Evolutionary conservation across 2,797 vertebrate species (phyloP).

Genomic region (Sebastes baramenuke): DNA sequence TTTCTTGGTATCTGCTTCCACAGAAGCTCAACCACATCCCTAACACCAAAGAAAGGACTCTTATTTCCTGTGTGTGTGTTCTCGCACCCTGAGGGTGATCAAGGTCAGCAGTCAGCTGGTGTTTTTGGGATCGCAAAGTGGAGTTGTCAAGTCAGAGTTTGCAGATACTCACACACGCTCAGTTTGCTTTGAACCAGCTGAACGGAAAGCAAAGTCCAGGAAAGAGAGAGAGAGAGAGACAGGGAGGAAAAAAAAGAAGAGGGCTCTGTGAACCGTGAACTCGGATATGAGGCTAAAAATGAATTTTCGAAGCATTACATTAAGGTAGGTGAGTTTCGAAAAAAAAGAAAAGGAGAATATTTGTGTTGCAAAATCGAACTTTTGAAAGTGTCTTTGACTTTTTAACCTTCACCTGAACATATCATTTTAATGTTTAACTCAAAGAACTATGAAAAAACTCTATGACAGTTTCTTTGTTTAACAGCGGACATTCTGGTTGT

Average conservation of each 20-base stretch:
- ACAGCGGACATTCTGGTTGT: not conserved
- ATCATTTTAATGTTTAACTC: slow-evolving; percentile 8
- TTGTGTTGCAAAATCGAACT: not conserved
- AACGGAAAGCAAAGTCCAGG: slow-evolving; percentile 23
- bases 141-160: slow-evolving; percentile 38
- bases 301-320: not conserved
- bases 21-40: slow-evolving; percentile 20
- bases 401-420: not conserved
- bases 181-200: slow-evolving; percentile 28
- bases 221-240: slow-evolving; percentile 7
- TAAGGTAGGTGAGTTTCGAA: slow-evolving; percentile 35
- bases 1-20: slow-evolving; percentile 16
- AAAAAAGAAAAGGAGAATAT: not conserved
- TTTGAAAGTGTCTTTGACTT: not conserved
- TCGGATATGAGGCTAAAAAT: slow-evolving; percentile 4
- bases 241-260: not conserved
- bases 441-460: not conserved
- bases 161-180: slow-evolving; percentile 7
- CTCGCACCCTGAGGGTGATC: slow-evolving; percentile 38
- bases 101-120: slow-evolving; percentile 71
- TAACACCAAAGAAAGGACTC: slow-evolving; percentile 29
- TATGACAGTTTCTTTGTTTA: not conserved
- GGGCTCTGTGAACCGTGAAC: slow-evolving; percentile 5
- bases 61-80: slow-evolving; percentile 44
- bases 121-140: slow-evolving; percentile 38